Evolutionary conservation across 1,140 invertebrate species (phyloP).

Genomic region (Zaprionus vittiger): DNA sequence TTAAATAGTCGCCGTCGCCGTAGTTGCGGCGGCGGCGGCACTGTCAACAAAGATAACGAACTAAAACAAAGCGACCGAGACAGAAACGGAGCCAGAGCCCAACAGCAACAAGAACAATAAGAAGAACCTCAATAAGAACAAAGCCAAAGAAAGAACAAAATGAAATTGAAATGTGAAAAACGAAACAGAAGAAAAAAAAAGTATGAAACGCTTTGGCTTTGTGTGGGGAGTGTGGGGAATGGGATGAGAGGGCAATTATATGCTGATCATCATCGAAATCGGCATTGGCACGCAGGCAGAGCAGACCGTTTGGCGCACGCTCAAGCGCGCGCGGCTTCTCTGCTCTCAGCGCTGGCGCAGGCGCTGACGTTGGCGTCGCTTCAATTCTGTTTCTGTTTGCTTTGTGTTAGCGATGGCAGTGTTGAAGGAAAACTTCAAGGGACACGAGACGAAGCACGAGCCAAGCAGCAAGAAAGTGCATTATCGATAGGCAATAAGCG

Average conservation of each 20-base stretch:
- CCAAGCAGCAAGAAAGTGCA: not conserved
- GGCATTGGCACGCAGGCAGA: constrained; percentile 33
- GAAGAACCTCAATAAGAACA: not conserved
- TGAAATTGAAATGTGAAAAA: not conserved
- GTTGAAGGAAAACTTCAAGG: not conserved
- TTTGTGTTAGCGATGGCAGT: constrained; percentile 14
- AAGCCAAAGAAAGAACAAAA: not conserved
- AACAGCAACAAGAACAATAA: constrained; percentile 8
- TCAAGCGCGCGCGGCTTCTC: constrained; percentile 1
- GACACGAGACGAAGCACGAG: not conserved
- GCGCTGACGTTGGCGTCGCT: not conserved
- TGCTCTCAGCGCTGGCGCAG: constrained; percentile 3
- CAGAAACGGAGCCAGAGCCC: constrained; percentile 13
- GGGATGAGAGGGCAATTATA: constrained; percentile 21
- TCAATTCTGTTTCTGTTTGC: constrained; percentile 15
- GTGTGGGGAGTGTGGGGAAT: not conserved
- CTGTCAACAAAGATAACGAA: constrained; percentile 48
- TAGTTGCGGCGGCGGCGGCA: constrained; percentile 15
- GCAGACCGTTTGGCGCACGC: constrained; percentile 37
- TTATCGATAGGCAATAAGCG: not conserved
- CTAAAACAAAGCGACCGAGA: constrained; percentile 21
- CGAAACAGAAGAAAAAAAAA: not conserved
- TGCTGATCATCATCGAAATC: not conserved
- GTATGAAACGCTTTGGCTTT: not conserved
- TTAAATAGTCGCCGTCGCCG: constrained; percentile 31